Evolutionary conservation across 2,888 invertebrate genomes (phyloP).

Genomic region (Sminthurinus aureus): DNA sequence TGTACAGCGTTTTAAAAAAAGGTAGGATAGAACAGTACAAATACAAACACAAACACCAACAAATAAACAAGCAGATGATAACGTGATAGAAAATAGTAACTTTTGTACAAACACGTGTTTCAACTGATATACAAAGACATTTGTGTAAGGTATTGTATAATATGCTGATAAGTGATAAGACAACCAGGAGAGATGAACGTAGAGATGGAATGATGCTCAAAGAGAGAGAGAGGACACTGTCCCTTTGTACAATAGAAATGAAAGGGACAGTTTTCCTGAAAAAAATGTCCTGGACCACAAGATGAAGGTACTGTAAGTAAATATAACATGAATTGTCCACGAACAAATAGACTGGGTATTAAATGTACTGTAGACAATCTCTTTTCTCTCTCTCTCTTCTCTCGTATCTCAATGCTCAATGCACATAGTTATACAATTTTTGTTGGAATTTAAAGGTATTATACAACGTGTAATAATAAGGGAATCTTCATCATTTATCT

Average conservation of each 20-base stretch:
- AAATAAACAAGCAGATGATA: background rate
- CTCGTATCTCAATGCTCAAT: no score
- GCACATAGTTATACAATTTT: no score
- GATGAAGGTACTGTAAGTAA: background rate
- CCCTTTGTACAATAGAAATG: background rate
- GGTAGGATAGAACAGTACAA: background rate
- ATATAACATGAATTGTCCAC: background rate
- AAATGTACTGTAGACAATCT: no score
- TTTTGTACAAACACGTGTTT: constrained; percentile 37
- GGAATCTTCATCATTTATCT: background rate
- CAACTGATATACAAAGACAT: background rate
- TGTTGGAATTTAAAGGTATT: no score
- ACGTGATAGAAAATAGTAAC: constrained; percentile 10
- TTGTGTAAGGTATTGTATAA: background rate
- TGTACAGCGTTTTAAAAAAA: background rate
- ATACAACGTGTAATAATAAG: constrained; percentile 12
- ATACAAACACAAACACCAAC: background rate
- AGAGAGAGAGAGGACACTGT: background rate
- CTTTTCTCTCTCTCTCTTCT: no score
- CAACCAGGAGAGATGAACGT: background rate
- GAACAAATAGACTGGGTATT: background rate
- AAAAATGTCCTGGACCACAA: background rate
- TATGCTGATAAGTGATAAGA: constrained; percentile 19
- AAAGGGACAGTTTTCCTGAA: background rate
- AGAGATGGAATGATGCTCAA: background rate